Conservation (phyloP, 1,140 invertebrate species). For the Prorops nasuta region DNA sequence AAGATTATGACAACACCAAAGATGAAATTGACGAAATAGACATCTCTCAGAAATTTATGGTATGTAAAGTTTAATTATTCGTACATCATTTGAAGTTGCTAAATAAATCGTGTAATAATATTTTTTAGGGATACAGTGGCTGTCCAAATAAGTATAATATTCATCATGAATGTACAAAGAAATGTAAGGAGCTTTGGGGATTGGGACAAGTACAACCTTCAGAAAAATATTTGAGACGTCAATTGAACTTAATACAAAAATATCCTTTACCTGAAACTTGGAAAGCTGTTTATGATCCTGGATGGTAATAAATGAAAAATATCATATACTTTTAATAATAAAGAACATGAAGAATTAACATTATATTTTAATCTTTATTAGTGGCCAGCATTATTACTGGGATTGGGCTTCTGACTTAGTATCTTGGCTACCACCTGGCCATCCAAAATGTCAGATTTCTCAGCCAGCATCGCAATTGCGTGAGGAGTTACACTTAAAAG, state of each 20-base stretch:
- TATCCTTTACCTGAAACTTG: conserved; percentile 92
- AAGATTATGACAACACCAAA: conserved; percentile 73
- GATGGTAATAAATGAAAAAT: conserved; percentile 60
- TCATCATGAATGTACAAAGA: conserved; percentile 88
- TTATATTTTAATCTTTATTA: conserved; percentile 38
- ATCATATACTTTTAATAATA: background rate
- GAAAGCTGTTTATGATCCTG: conserved; percentile 91
- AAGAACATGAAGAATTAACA: background rate
- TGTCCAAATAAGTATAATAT: conserved; percentile 97
- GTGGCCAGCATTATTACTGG: conserved; percentile 93
- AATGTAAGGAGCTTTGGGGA: conserved; percentile 88
- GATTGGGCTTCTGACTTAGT: conserved; percentile 88
- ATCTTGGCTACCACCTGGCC: conserved; percentile 89
- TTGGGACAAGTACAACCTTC: conserved; percentile 70
- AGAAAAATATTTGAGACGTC: conserved; percentile 72
- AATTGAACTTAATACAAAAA: conserved; percentile 76
- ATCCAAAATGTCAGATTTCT: conserved; percentile 81
- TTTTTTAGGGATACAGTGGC: conserved; percentile 65
- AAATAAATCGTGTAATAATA: too few relatives aligned
- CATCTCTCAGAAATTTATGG: conserved; percentile 52
- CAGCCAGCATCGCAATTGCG: conserved; percentile 81
- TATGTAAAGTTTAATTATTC: conserved; percentile 10
- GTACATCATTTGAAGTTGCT: background rate
- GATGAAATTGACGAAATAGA: conserved; percentile 50
- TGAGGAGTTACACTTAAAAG: conserved; percentile 63